Conservation (phyloP, 2,888 invertebrate genomes). For the Ceriagrion tenellum region DNA sequence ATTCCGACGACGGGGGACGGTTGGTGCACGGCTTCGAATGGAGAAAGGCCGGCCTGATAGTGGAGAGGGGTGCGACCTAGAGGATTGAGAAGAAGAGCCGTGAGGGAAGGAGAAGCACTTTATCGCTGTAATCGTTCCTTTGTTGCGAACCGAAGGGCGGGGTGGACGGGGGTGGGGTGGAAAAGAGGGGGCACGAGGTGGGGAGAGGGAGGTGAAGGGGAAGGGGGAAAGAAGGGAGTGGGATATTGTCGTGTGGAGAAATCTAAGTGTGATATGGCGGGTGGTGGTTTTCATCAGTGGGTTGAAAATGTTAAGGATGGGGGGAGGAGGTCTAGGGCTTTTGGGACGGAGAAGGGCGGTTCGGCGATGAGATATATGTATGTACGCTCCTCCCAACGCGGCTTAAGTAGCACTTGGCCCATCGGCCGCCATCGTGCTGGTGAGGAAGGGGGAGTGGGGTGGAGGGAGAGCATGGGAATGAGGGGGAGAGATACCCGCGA, state of each 20-base stretch:
- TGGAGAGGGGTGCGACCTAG: not conserved
- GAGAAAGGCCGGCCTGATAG: not conserved
- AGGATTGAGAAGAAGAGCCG: not conserved
- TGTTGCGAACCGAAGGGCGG: slow-evolving; percentile 41
- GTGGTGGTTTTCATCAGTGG: not conserved
- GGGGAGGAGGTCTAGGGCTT: too few species aligned
- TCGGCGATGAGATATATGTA: not conserved
- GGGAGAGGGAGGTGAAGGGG: not conserved
- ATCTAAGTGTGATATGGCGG: not conserved
- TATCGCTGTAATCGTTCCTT: slow-evolving; percentile 63
- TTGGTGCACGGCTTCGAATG: not conserved
- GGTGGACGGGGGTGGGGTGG: not conserved
- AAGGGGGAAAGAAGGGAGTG: not conserved
- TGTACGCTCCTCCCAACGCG: not conserved
- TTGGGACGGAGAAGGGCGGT: too few species aligned
- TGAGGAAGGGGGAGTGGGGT: not conserved
- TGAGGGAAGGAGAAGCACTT: slow-evolving; percentile 33
- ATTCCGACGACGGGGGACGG: not conserved
- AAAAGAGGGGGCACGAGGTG: not conserved
- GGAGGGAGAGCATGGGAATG: not conserved
- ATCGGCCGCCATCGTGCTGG: slow-evolving; percentile 52
- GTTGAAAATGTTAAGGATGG: not conserved
- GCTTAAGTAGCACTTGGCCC: slow-evolving; percentile 47
- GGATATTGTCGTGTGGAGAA: not conserved
- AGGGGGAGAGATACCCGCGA: slow-evolving; percentile 62